Evolutionary conservation across 2,113 vertebrate genomes (phyloP).

Genomic region (Guaruba guarouba): DNA sequence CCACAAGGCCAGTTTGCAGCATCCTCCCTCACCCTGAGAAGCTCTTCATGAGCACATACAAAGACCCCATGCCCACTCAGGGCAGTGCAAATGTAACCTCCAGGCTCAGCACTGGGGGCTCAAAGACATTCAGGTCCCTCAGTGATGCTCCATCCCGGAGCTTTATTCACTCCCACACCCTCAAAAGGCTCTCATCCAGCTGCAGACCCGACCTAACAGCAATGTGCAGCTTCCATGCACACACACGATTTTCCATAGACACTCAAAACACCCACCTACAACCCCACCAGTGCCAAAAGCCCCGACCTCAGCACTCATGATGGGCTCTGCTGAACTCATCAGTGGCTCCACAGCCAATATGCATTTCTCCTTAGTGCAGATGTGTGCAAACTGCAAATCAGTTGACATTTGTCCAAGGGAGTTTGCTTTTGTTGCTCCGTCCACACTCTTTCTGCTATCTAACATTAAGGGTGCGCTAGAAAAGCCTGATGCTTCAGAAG

Average conservation of each 20-base stretch:
- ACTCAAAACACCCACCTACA: background rate
- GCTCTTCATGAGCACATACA: background rate
- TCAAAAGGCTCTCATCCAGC: background rate
- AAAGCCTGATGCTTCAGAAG: background rate
- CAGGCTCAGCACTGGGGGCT: background rate
- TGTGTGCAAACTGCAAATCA: background rate
- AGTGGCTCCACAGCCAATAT: background rate
- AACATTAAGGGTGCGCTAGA: too few species aligned
- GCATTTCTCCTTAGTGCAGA: background rate
- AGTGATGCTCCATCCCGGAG: fast-evolving
- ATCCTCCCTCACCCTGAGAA: background rate
- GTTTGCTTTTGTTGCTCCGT: background rate
- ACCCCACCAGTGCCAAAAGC: background rate
- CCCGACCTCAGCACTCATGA: background rate
- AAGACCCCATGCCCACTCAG: background rate
- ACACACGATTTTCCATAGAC: fast-evolving
- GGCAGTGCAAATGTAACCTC: background rate
- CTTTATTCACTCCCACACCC: background rate
- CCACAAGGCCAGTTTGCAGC: background rate
- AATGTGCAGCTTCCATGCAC: background rate
- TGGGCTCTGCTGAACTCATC: background rate
- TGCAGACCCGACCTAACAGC: background rate
- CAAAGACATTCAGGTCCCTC: background rate
- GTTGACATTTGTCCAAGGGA: background rate
- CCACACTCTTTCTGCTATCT: background rate